Conservation (phyloP, 1,140 invertebrate species). For the Leptopilina boulardi region DNA sequence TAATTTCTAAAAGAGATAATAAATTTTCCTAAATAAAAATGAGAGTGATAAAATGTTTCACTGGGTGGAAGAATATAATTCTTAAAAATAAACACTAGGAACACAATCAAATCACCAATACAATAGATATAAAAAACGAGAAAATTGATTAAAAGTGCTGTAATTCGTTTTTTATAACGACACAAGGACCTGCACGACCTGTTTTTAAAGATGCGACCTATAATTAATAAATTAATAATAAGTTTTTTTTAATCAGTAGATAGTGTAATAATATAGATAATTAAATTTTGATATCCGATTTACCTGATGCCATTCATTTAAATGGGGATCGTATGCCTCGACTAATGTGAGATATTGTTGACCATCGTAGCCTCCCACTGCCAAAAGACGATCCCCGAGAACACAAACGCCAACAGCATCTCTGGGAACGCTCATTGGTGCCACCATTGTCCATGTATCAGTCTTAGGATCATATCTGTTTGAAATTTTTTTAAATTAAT, state of each 20-base stretch:
- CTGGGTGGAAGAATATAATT: background rate
- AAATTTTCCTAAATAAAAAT: background rate
- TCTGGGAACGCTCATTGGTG: constrained; percentile 88
- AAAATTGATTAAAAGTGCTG: constrained; percentile 8
- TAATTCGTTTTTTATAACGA: constrained; percentile 77
- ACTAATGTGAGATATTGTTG: constrained; percentile 92
- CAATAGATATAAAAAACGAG: background rate
- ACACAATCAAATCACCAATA: too few species aligned
- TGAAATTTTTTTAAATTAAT: constrained; percentile 40
- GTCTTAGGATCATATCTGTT: constrained; percentile 84
- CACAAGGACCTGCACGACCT: constrained; percentile 90
- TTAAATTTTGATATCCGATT: constrained; percentile 44
- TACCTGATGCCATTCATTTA: constrained; percentile 90
- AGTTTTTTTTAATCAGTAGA: constrained; percentile 43
- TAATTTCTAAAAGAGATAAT: background rate
- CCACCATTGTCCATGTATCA: constrained; percentile 93
- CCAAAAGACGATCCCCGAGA: constrained; percentile 91
- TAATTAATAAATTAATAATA: constrained; percentile 58
- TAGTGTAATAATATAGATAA: background rate
- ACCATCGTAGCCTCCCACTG: constrained; percentile 97
- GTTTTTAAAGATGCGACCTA: constrained; percentile 85
- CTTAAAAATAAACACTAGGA: background rate
- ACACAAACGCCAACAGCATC: constrained; percentile 95
- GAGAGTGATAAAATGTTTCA: background rate
- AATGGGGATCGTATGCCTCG: constrained; percentile 94